These are phyloP conservation scores for Drosophila vallismaia DNA, from an alignment of 2,888 invertebrate genomes.

Conservation along the genomic window DNA sequence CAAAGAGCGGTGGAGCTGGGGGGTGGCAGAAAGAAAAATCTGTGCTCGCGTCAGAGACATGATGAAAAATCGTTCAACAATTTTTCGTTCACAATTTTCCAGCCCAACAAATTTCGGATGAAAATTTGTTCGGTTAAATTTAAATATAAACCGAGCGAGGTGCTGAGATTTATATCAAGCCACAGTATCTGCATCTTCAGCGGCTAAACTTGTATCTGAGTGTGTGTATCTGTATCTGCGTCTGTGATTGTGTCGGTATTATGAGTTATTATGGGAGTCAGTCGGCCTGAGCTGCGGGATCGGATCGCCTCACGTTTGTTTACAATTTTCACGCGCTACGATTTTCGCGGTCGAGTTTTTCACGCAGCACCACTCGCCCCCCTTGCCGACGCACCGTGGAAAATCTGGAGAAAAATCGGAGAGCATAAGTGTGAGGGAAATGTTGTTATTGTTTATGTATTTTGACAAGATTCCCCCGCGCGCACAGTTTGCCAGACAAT, in stretches of 20 bases:
- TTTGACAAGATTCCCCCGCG: constrained; percentile 81
- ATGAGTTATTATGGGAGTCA: constrained; percentile 80
- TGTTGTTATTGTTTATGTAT: constrained; percentile 82
- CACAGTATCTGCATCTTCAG: constrained; percentile 22
- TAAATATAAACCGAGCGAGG: constrained; percentile 77
- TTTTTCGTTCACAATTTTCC: constrained; percentile 71
- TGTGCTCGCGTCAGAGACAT: constrained; percentile 64
- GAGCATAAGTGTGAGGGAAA: constrained; percentile 72
- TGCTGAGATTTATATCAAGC: constrained; percentile 66
- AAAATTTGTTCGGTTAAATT: constrained; percentile 55
- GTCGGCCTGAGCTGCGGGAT: constrained; percentile 67
- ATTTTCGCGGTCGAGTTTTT: constrained; percentile 78
- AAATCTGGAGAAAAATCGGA: constrained; percentile 59
- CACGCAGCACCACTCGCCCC: constrained; percentile 56
- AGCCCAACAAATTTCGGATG: constrained; percentile 63
- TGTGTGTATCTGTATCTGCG: constrained; percentile 31
- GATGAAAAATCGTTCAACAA: constrained; percentile 79
- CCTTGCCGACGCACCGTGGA: constrained; percentile 4
- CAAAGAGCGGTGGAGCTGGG: not conserved
- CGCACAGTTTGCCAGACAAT: constrained; percentile 73
- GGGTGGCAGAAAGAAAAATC: constrained; percentile 61
- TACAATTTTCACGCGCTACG: constrained; percentile 75
- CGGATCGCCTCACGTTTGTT: constrained; percentile 60
- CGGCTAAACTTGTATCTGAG: constrained; percentile 18
- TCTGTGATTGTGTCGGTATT: constrained; percentile 46